phyloP scores from a whole-genome alignment of 1,140 invertebrate species.

The Neoseiulus cucumeris region DNA sequence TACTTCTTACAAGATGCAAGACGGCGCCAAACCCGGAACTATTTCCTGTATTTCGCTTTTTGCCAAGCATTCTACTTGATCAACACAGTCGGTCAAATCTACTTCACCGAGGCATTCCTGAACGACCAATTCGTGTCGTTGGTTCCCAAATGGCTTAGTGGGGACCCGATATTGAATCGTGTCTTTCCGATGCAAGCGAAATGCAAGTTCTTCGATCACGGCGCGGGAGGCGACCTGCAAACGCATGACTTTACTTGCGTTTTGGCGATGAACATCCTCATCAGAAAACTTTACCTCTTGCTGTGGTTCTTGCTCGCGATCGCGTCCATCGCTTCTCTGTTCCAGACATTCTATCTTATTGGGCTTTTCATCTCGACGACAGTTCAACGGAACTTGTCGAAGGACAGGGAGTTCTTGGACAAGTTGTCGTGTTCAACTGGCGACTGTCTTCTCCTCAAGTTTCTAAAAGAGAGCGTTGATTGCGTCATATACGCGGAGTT shows the following conservation, averaged over 20 bases:
- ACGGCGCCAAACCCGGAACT: background rate
- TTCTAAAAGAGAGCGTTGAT: too few species aligned
- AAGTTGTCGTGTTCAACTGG: too few species aligned
- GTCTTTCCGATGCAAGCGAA: constrained; percentile 24
- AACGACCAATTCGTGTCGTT: constrained; percentile 50
- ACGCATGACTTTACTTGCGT: constrained; percentile 29
- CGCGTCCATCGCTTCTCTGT: constrained; percentile 32
- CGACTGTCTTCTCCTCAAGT: too few species aligned
- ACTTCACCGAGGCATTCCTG: constrained; percentile 40
- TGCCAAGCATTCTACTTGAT: constrained; percentile 47
- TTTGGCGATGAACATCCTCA: constrained; percentile 55
- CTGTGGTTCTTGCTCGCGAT: constrained; percentile 73
- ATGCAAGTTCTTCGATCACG: constrained; percentile 21
- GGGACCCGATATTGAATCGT: background rate
- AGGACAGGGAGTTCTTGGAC: too few species aligned
- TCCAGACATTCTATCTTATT: constrained; percentile 18
- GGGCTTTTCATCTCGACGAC: too few species aligned
- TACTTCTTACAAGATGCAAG: background rate
- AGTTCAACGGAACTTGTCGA: too few species aligned
- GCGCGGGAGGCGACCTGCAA: constrained; percentile 26
- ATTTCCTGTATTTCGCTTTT: background rate
- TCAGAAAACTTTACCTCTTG: constrained; percentile 87
- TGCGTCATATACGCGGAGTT: too few species aligned
- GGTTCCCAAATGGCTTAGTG: constrained; percentile 42
- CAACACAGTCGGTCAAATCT: constrained; percentile 70